Evolutionary conservation across 2,888 invertebrate genomes (phyloP).

Genomic region (Eupithecia subfuscata): DNA sequence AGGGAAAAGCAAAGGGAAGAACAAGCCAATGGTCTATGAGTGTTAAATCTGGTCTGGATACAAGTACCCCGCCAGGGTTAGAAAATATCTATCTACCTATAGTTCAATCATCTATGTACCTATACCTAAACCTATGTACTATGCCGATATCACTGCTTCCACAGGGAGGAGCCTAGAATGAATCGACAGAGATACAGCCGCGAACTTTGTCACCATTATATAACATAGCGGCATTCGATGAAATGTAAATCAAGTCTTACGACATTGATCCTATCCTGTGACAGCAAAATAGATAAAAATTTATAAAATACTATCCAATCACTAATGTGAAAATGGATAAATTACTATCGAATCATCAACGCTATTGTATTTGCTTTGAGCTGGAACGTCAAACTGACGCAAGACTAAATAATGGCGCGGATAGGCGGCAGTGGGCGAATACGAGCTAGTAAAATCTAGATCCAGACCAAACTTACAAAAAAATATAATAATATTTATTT

Average conservation of each 20-base stretch:
- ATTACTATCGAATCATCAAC: background rate
- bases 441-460: background rate
- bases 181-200: background rate
- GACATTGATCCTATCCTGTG: background rate
- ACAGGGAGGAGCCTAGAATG: background rate
- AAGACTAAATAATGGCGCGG: background rate
- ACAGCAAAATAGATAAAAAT: background rate
- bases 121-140: background rate
- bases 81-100: background rate
- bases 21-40: slow-evolving; percentile 21
- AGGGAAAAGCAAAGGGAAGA: slow-evolving; percentile 16
- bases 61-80: background rate
- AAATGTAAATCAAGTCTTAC: background rate
- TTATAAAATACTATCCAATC: background rate
- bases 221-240: background rate
- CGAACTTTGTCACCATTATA: background rate
- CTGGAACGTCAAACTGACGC: background rate
- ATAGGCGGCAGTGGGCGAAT: background rate
- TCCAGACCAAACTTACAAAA: no score
- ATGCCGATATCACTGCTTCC: background rate
- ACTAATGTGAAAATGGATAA: background rate
- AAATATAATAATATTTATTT: no score
- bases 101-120: background rate
- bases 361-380: background rate
- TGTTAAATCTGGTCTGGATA: background rate